Conservation (phyloP, 2,113 vertebrate species). For the Procavia capensis region DNA sequence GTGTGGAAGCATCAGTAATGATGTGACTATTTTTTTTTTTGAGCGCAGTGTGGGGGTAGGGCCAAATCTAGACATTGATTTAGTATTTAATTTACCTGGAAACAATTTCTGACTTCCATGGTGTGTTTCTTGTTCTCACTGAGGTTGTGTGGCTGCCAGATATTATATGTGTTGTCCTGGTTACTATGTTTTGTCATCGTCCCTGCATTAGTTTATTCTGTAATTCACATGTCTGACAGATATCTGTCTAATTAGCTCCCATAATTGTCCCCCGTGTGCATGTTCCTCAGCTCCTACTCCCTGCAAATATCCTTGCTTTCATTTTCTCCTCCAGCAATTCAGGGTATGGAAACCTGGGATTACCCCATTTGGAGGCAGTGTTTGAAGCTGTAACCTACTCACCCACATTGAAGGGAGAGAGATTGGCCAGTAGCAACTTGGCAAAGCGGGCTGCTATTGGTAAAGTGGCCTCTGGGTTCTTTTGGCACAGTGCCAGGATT, state of each 20-base stretch:
- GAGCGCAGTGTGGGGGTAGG: neutral
- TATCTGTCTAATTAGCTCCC: neutral
- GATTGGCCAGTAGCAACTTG: slow-evolving; percentile 59
- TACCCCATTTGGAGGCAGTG: neutral
- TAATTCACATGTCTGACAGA: neutral
- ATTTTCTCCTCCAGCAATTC: neutral
- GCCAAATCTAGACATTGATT: neutral
- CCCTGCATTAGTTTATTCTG: neutral
- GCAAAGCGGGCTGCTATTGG: slow-evolving; percentile 51
- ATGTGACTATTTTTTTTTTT: neutral
- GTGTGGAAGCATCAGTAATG: neutral
- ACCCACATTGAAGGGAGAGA: slow-evolving; percentile 74
- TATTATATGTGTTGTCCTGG: neutral
- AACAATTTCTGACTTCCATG: neutral
- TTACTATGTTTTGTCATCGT: neutral
- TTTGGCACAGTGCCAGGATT: slow-evolving; percentile 75
- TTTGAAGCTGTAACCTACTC: neutral
- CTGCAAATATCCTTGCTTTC: fast-evolving
- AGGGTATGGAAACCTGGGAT: no score
- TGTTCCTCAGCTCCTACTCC: neutral
- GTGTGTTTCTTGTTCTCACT: neutral
- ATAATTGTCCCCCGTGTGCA: fast-evolving
- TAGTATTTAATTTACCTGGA: neutral
- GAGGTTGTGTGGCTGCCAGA: neutral
- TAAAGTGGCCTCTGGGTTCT: slow-evolving; percentile 1